Percentiles rank a stretch among this genome's conserved stretches.
These are phyloP conservation scores for Halyomorpha halys DNA, from an alignment of 1,140 invertebrate species.

Conservation along the genomic window DNA sequence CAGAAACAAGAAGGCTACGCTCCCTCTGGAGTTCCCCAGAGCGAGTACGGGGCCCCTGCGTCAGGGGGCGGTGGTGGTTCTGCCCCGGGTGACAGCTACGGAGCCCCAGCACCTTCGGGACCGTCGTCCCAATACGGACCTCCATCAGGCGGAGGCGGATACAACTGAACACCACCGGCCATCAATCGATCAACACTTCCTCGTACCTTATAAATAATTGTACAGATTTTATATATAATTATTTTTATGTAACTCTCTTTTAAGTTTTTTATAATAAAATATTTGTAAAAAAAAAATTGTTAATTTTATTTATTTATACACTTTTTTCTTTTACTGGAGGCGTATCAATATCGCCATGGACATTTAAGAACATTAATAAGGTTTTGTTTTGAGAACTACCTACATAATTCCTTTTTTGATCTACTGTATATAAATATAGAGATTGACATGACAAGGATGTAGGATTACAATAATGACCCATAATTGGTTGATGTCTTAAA, in stretches of 20 bases:
- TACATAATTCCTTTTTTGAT: no score
- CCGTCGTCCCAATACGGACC: conserved; percentile 31
- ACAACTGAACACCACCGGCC: not conserved
- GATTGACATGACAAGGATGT: no score
- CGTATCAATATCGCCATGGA: no score
- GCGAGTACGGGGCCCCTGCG: conserved; percentile 41
- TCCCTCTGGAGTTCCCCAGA: conserved; percentile 32
- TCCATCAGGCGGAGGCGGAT: conserved; percentile 24
- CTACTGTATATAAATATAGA: no score
- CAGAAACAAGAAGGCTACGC: conserved; percentile 36
- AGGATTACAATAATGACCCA: no score
- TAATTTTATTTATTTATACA: no score
- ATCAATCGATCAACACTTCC: not conserved
- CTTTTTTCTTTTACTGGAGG: no score
- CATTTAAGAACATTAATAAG: no score
- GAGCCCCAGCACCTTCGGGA: conserved; percentile 34
- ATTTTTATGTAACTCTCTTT: conserved; percentile 10
- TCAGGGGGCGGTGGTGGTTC: conserved; percentile 23
- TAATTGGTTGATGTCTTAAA: no score
- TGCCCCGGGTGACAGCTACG: conserved; percentile 37
- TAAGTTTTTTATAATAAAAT: conserved; percentile 19
- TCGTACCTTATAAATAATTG: conserved; percentile 17
- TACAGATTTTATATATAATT: conserved; percentile 14
- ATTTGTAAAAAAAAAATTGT: no score
- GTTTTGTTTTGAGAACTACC: no score